Evolutionary conservation across 2,888 invertebrate species (phyloP).

Genomic region (Acanthosepion esculentum): DNA sequence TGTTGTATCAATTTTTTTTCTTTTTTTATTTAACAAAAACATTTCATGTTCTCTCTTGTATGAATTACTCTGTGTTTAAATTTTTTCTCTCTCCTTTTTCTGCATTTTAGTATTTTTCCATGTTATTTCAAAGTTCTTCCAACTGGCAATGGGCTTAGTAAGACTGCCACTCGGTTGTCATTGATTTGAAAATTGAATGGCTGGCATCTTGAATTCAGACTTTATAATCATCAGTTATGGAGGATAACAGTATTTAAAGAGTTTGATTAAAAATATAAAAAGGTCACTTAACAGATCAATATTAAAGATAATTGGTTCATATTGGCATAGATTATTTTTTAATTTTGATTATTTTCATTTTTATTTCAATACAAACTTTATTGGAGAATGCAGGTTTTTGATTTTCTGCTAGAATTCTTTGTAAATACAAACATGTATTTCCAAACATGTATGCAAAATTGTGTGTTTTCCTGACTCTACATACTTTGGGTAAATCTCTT

Average conservation of each 20-base stretch:
- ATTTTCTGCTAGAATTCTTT: background rate
- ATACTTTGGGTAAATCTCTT: too few relatives aligned
- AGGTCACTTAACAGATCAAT: background rate
- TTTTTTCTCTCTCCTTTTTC: background rate
- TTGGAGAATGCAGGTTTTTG: background rate
- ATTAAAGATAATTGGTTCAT: background rate
- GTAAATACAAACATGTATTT: too few relatives aligned
- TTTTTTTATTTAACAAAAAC: background rate
- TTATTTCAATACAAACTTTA: background rate
- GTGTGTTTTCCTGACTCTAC: too few relatives aligned
- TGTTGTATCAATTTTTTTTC: too few relatives aligned
- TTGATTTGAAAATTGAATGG: conserved; percentile 8
- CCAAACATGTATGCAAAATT: too few relatives aligned
- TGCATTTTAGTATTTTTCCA: background rate
- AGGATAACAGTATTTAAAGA: background rate
- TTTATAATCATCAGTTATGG: background rate
- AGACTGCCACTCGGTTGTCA: background rate
- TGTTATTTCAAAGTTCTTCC: background rate
- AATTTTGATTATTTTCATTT: background rate
- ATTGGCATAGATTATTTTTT: background rate
- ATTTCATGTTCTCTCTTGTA: background rate
- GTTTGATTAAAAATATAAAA: background rate
- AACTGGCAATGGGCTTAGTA: background rate
- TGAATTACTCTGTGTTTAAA: background rate
- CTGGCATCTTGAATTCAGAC: background rate